Evolutionary conservation across 2,797 vertebrate species (phyloP), one percentile per base, ranked within the genome.

Genomic region (Erithacus rubecula): DNA sequence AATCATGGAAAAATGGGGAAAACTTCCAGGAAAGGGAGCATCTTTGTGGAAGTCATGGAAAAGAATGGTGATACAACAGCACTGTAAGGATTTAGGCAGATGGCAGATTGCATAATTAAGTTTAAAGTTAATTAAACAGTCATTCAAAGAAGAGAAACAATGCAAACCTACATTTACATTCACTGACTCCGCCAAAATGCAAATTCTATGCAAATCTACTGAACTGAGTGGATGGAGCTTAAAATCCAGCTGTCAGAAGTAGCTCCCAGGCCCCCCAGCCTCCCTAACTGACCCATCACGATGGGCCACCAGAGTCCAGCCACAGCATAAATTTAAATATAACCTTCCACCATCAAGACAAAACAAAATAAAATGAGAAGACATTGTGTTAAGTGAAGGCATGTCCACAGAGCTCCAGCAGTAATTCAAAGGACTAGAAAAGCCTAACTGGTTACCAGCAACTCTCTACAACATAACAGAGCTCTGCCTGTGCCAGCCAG

Each of bases 91-190:
- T 79, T 93, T 65, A 71, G 53, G 83, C 95, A 92, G 96, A 91
- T 95, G 84, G 94, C 46, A 87, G 76, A 93, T 43, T 60, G 91
- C 47, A 37, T 90, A 94, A 94, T 95, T 96, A 94, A 91, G 52
- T 70, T 93, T 91, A 74, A 95, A 95, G 87, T 96, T 94, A 94
- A 95, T 96, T 97, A 96, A 95, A 94, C 59, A 94, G 85, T 60
- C 77, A 89, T 90, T 95, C 85, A 84, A 93, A 91, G 83, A 95
- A 78, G 37, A 88, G 67, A 81, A 91, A 91, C 94, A 95, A 95
- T 51, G 26, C 53, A 93, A 89, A 95, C 67, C 83, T 89, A 82
- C 39, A 90, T 86, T 93, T 87, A 82, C 63, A 94, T 80, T 80
- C 80, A 58, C 0, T 0, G 67, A 32, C 85, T 94, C 53, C 76